These are phyloP conservation scores for Sarcoramphus papa DNA, from an alignment of 2,797 vertebrate genomes.

Conservation along the genomic window DNA sequence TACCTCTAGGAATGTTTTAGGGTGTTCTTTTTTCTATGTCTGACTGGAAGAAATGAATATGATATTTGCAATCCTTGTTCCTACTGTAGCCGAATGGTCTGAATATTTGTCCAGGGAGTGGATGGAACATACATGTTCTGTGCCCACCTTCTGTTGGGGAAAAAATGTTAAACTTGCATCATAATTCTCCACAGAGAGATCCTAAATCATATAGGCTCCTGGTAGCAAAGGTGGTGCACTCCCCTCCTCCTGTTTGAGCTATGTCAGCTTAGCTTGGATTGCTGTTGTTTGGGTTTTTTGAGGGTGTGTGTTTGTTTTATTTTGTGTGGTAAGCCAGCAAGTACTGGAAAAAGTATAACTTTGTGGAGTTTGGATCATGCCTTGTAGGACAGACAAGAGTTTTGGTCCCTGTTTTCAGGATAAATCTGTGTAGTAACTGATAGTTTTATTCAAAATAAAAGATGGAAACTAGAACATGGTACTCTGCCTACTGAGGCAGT, in stretches of 20 bases:
- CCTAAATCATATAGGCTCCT: not conserved
- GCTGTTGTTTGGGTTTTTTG: not conserved
- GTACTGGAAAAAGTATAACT: not conserved
- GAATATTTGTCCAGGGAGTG: not conserved
- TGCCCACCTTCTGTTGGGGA: not conserved
- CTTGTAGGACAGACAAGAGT: not conserved
- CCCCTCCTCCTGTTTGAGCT: not conserved
- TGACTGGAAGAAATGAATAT: not conserved
- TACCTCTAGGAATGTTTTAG: not conserved
- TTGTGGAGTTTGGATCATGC: not conserved
- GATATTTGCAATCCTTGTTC: not conserved
- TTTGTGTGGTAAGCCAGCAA: not conserved
- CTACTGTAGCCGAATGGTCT: not conserved
- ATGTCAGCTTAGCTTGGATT: not conserved
- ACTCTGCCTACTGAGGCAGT: not conserved
- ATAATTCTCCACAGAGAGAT: not conserved
- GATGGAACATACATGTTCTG: not conserved
- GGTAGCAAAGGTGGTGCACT: not conserved
- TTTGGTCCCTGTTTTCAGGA: not conserved
- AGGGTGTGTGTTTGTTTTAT: fast-evolving
- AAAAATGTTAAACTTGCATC: fast-evolving
- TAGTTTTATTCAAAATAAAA: not conserved
- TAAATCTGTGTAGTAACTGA: not conserved
- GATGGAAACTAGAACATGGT: not conserved
- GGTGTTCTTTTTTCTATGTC: fast-evolving